Evolutionary conservation across 2,797 vertebrate genomes (phyloP), one percentile per base, ranked within the genome.

Genomic region (Chelmon rostratus): DNA sequence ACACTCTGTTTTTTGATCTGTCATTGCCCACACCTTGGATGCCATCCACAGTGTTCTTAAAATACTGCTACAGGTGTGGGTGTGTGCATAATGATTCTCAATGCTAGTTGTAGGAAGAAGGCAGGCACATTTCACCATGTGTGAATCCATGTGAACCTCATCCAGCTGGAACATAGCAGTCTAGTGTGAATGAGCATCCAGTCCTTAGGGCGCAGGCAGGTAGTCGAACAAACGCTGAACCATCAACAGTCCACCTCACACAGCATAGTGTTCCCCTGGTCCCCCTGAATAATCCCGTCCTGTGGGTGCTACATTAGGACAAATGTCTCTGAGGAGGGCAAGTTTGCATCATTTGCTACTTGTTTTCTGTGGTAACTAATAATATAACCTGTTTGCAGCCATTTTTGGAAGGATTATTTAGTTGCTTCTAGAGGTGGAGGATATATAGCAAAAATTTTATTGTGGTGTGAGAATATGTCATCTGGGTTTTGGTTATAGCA

Each of bases 91-190:
- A 52, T 33, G 25, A 44, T 70, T 56, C 10, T 42, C 46, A 58
- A 25, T 50, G 23, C 23, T n/a, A 35, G 23, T 23, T 54, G 57
- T 46, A 18, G 28, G 13, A 40, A 31, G 64, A 81, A 63, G n/a
- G 42, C 47, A 31, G 42, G 47, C 58, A 75, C 66, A 62, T 59
- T 66, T 73, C 52, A 21, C 61, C 33, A 40, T 47, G 54, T 67
- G 28, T 65, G 58, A 25, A 35, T 79, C 46, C 37, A 49, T 42
- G 68, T 78, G 62, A 69, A 73, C 70, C 49, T 57, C 66, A 53
- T 81, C 83, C 66, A 83, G 62, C 65, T 89, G 75, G 72, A 85
- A 82, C 73, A 58, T 84, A 33, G 73, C 79, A 84, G 47, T 44
- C 57, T 7, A 28, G 71, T 76, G 85, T 70, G 78, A 88, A 79